phyloP scores from a whole-genome alignment of 2,888 invertebrate species.

The Cheilosia pagana region DNA sequence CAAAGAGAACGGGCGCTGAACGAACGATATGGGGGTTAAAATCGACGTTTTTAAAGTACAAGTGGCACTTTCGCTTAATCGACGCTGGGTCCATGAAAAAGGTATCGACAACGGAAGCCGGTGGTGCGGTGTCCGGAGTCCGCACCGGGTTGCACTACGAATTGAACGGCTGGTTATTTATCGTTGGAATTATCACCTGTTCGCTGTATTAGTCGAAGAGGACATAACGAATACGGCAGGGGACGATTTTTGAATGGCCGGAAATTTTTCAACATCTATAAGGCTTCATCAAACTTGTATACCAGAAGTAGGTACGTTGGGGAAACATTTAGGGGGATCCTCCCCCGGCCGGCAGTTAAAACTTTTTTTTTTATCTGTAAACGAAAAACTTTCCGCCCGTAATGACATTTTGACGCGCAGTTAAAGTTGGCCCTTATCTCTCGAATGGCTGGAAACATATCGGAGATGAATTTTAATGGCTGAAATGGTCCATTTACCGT shows the following conservation, averaged over 20 bases:
- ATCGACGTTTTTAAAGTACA: conserved; percentile 65
- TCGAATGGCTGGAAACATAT: conserved; percentile 56
- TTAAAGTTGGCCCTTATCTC: conserved; percentile 67
- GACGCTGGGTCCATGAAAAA: conserved; percentile 59
- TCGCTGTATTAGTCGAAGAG: conserved; percentile 60
- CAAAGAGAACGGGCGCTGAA: conserved; percentile 19
- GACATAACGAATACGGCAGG: conserved; percentile 15
- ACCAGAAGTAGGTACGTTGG: neutral
- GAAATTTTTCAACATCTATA: conserved; percentile 72
- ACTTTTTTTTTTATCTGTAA: conserved; percentile 61
- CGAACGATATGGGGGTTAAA: conserved; percentile 66
- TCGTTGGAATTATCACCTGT: conserved; percentile 74
- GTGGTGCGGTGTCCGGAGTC: conserved; percentile 61
- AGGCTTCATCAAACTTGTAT: conserved; percentile 63
- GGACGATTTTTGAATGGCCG: conserved; percentile 68
- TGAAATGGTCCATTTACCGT: conserved; percentile 59
- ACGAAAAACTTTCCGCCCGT: conserved; percentile 62
- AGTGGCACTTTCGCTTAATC: conserved; percentile 71
- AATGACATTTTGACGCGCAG: conserved; percentile 68
- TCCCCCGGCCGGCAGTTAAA: conserved; percentile 24
- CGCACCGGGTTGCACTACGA: conserved; percentile 52
- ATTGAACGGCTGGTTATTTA: conserved; percentile 74
- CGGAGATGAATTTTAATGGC: conserved; percentile 72
- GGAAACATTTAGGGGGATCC: conserved; percentile 23
- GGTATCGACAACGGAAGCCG: conserved; percentile 74